These are phyloP conservation scores for Idaea aversata DNA, from an alignment of 2,888 invertebrate genomes.

Conservation along the genomic window DNA sequence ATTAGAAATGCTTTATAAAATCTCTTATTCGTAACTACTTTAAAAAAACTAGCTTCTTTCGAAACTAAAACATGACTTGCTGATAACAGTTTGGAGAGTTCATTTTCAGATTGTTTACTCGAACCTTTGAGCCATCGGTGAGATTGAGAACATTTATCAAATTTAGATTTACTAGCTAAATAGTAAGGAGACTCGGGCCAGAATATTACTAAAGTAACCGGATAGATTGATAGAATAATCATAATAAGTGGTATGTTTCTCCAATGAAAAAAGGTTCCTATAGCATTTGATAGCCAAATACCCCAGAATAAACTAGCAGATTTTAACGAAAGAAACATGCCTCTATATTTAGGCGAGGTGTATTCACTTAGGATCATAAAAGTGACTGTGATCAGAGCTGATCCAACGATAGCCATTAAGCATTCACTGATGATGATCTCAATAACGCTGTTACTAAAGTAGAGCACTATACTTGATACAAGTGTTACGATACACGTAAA, in stretches of 20 bases:
- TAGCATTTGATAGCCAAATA: not conserved
- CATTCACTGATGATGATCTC: not conserved
- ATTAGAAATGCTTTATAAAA: constrained; percentile 28
- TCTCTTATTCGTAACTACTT: constrained; percentile 14
- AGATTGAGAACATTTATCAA: not conserved
- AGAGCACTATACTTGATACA: not conserved
- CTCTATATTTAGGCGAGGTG: not conserved
- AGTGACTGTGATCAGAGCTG: not conserved
- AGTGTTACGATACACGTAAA: not conserved
- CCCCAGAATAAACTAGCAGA: not conserved
- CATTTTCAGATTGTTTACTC: not conserved
- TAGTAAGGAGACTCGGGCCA: not conserved
- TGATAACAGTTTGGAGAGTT: not conserved
- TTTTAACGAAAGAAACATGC: not conserved
- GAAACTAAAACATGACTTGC: not conserved
- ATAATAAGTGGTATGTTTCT: not conserved
- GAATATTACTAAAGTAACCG: not conserved
- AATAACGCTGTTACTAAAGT: not conserved
- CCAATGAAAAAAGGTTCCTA: not conserved
- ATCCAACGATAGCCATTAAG: not conserved
- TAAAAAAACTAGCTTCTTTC: constrained; percentile 8
- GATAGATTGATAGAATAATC: not conserved
- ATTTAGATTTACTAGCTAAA: not conserved
- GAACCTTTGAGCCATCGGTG: not conserved
- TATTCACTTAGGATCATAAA: not conserved